Percentiles rank a stretch among this genome's conserved stretches.
These are phyloP conservation scores for Catostomus latipinnis DNA, from an alignment of 2,797 vertebrate genomes.

Conservation along the genomic window DNA sequence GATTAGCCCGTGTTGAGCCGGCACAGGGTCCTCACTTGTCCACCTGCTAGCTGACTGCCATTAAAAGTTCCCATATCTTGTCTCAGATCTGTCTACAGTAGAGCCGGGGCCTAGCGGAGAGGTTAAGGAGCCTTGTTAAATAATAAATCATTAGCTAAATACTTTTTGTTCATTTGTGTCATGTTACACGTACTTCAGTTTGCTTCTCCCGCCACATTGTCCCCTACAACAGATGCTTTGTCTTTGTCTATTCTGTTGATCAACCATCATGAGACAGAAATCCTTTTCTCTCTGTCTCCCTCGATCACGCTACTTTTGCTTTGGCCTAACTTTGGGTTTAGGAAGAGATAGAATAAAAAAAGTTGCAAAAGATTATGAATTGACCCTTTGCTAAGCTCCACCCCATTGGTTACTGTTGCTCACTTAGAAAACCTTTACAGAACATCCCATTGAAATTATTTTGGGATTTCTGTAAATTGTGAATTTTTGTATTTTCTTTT, in stretches of 20 bases:
- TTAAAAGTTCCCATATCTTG: slow-evolving; percentile 80
- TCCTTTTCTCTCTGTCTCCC: slow-evolving; percentile 43
- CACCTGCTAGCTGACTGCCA: slow-evolving; percentile 85
- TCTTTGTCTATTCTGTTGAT: slow-evolving; percentile 45
- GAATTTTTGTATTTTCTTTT: no score
- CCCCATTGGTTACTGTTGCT: not conserved
- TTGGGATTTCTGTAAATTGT: no score
- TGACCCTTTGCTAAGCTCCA: no score
- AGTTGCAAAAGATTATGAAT: no score
- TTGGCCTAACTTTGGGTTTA: not conserved
- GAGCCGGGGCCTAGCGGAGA: slow-evolving; percentile 70
- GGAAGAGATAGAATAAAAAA: no score
- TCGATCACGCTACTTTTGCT: not conserved
- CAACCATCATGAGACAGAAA: slow-evolving; percentile 30
- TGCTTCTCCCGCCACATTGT: not conserved
- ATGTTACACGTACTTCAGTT: slow-evolving; percentile 66
- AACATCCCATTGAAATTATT: no score
- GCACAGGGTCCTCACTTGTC: slow-evolving; percentile 57
- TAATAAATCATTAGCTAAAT: slow-evolving; percentile 88
- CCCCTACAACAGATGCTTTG: slow-evolving; percentile 45
- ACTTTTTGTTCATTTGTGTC: slow-evolving; percentile 85
- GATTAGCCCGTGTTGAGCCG: slow-evolving; percentile 79
- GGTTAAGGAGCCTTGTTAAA: slow-evolving; percentile 76
- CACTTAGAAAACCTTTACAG: no score
- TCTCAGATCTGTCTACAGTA: slow-evolving; percentile 79